These are phyloP conservation scores for Corbicula japonica DNA, from an alignment of 2,888 invertebrate species.

Conservation along the genomic window DNA sequence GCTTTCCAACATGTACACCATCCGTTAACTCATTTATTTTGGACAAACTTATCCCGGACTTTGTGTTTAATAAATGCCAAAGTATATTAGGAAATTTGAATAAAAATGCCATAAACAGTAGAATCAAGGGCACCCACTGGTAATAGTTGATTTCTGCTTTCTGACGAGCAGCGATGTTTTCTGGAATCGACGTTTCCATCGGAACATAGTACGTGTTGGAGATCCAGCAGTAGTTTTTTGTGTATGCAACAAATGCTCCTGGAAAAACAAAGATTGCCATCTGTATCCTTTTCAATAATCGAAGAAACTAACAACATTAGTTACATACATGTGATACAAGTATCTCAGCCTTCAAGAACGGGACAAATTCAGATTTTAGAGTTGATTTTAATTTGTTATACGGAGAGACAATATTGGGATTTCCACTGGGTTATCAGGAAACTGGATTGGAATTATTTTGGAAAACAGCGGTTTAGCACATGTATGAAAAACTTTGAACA, in stretches of 20 bases:
- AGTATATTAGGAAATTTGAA: constrained; percentile 74
- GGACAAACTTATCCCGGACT: constrained; percentile 71
- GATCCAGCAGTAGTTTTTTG: constrained; percentile 88
- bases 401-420: too few species aligned
- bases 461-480: too few species aligned
- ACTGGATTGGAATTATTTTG: too few species aligned
- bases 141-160: constrained; percentile 83
- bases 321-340: too few species aligned
- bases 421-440: too few species aligned
- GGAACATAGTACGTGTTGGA: constrained; percentile 87
- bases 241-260: constrained; percentile 87
- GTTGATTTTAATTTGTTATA: too few species aligned
- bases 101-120: constrained; percentile 75
- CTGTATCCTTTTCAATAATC: too few species aligned
- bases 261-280: constrained; percentile 85
- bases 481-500: too few species aligned
- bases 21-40: constrained; percentile 68
- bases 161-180: constrained; percentile 61
- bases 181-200: constrained; percentile 70
- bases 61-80: constrained; percentile 72
- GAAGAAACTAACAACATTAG: too few species aligned
- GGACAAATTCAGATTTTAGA: too few species aligned
- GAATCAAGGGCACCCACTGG: constrained; percentile 86
- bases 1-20: constrained; percentile 63
- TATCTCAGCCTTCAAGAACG: too few species aligned